Base-by-base conservation (phyloP, 2,888 invertebrate genomes). In the Pycnomerus fuliginosus region DNA sequence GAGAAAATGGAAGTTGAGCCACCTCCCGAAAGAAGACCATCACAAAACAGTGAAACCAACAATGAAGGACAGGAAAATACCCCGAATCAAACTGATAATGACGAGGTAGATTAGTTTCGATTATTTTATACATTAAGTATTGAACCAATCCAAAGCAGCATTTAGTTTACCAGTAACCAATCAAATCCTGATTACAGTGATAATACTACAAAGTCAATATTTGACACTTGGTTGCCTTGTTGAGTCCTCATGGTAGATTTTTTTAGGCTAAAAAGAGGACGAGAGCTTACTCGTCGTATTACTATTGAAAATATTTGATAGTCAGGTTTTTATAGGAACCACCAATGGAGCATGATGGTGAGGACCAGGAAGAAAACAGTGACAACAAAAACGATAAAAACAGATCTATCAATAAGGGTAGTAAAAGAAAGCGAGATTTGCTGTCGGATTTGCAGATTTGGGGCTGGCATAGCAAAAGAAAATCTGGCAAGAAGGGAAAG, bases 381-480 rank as follows among this genome's bases (percentile, higher is more conserved):
- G 63, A 68, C 41, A 48, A 60, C 22, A 62, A 62, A 44, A 50
- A 50, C 23, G 60, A 61, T 33, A 68, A 70, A 52, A 54, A 50
- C 1, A 61, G 61, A 17, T 54, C 48, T 16, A 54, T 61, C 34
- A 59, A 49, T 24, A 41, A 38, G 32, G 35, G 28, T 13, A 61
- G 53, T 10, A 79, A 87, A 55, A 74, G 87, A n/a, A 75, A 87
- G 47, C 80, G 87, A 23, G 87, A 85, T 69, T 83, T 85, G 16
- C 71, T 87, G 8, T 83, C 82, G 32, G 83, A 83, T 55, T 69
- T 89, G 13, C 83, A 87, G 57, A 84, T 85, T 55, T 87, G 88
- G 86, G 85, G 85, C 34, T 88, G 87, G 85, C 87, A 86, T 56
- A 77, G 76, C 36, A 83, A 78, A 55, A 65, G 80, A 12, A 75